Conservation (phyloP, 2,113 vertebrate species). For the Poeciliopsis prolifica region DNA sequence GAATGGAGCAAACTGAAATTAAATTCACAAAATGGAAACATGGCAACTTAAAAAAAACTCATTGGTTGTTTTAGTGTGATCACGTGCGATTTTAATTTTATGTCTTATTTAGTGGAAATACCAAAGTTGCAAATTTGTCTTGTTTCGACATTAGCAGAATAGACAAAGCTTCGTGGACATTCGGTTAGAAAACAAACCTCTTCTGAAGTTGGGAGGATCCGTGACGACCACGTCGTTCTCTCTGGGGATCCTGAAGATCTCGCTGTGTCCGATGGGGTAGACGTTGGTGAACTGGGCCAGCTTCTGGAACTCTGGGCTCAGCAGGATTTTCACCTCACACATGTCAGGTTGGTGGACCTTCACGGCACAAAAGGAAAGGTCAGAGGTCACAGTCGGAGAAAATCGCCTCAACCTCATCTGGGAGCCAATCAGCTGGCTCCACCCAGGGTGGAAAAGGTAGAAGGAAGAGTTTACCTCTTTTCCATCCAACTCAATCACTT, state of each 20-base stretch:
- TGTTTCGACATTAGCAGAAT: too few relatives aligned
- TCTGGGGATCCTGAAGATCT: slow-evolving; percentile 85
- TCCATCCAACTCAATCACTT: slow-evolving; percentile 90
- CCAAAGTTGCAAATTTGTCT: too few relatives aligned
- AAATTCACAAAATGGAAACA: too few relatives aligned
- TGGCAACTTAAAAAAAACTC: too few relatives aligned
- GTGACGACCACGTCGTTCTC: slow-evolving; percentile 86
- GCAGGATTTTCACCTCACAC: slow-evolving; percentile 88
- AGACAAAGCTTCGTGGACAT: too few relatives aligned
- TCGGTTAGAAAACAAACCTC: slow-evolving; percentile 74
- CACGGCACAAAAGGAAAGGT: background rate
- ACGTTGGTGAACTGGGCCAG: slow-evolving; percentile 85
- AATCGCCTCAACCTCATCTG: too few relatives aligned
- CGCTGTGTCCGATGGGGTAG: slow-evolving; percentile 87
- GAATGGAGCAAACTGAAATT: too few relatives aligned
- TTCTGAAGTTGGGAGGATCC: slow-evolving; percentile 81
- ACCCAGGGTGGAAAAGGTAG: background rate
- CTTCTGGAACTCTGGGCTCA: slow-evolving; percentile 84
- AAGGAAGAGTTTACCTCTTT: slow-evolving; percentile 80
- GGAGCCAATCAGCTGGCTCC: too few relatives aligned
- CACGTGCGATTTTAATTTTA: too few relatives aligned
- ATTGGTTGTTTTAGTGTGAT: too few relatives aligned
- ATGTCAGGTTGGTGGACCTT: slow-evolving; percentile 91
- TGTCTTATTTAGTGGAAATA: too few relatives aligned
- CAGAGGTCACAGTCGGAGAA: background rate